Percentiles rank a stretch among this genome's conserved stretches.
Conservation (phyloP, 2,113 vertebrate species). For the Capreolus pygargus region DNA sequence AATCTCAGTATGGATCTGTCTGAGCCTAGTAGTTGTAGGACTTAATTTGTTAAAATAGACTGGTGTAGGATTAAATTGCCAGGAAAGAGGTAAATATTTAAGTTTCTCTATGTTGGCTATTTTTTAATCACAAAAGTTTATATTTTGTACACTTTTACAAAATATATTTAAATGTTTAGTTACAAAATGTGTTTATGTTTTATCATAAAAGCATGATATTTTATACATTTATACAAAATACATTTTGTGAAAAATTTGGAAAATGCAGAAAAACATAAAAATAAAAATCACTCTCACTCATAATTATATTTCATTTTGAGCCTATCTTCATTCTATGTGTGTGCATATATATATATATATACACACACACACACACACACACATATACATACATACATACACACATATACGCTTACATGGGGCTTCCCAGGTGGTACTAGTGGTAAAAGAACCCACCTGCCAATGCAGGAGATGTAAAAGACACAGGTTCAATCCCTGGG, state of each 20-base stretch:
- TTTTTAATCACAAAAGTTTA: background rate
- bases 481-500: background rate
- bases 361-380: too few relatives aligned
- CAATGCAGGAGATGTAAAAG: background rate
- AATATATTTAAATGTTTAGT: background rate
- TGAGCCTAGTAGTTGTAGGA: background rate
- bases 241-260: background rate
- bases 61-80: background rate
- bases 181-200: background rate
- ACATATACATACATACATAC: rapidly evolving
- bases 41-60: background rate
- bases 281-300: background rate
- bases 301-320: background rate
- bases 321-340: background rate
- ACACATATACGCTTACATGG: background rate
- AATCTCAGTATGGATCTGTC: background rate
- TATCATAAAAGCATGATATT: background rate
- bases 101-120: background rate
- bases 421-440: background rate
- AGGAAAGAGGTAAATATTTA: constrained; percentile 11
- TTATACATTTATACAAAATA: background rate
- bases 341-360: background rate
- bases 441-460: background rate
- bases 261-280: constrained; percentile 21
- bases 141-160: background rate